Conservation (phyloP, 2,113 vertebrate species). For the Stictonetta naevosa region DNA sequence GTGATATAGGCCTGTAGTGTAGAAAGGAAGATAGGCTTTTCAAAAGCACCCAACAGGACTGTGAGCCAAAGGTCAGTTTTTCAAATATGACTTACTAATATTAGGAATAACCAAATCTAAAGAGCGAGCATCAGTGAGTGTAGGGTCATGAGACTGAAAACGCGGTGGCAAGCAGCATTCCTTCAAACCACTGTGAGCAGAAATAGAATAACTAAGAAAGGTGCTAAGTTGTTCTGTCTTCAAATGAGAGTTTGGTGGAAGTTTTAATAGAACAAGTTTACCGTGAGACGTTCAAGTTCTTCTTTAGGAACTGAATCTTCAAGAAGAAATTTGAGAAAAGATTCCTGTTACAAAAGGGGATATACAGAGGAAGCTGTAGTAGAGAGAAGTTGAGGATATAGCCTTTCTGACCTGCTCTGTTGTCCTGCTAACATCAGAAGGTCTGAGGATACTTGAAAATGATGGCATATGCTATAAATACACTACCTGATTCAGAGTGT, state of each 20-base stretch:
- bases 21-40: neutral
- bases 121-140: neutral
- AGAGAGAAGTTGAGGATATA: neutral
- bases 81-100: rapidly evolving
- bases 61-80: neutral
- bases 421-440: neutral
- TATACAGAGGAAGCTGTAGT: neutral
- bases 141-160: neutral
- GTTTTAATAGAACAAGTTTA: neutral
- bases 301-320: neutral
- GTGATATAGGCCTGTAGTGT: neutral
- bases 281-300: neutral
- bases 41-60: neutral
- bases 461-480: constrained; percentile 1
- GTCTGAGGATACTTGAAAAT: neutral
- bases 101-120: neutral
- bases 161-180: neutral
- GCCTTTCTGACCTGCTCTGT: neutral
- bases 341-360: neutral
- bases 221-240: neutral
- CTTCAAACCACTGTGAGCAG: neutral
- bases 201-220: neutral
- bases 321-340: neutral
- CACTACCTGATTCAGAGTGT: neutral
- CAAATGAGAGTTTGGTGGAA: neutral